Evolutionary conservation across 2,797 vertebrate species (phyloP), one percentile per base, ranked within the genome.

Genomic region (Lagodon rhomboides): DNA sequence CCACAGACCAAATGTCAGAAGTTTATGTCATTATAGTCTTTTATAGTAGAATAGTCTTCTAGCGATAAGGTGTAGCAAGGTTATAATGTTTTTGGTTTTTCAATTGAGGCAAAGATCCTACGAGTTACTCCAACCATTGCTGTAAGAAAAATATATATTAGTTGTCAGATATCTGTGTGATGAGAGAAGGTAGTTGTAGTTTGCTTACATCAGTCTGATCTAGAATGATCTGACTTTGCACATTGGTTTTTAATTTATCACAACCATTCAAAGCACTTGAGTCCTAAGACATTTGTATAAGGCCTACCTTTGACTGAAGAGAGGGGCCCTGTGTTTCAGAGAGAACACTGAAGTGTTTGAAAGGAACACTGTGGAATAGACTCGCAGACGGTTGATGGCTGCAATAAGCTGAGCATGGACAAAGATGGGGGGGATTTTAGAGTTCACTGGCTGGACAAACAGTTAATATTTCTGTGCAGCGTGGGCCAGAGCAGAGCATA

Each of bases 401-500:
- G 51, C 27, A 44, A 18, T 56, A 34, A 73, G 22, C 70, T 25
- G 47, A 76, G 60, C 15, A 47, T 25, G 61, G 41, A 66, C 56
- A 70, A 74, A 79, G 73, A 62, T 34, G 9, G 60, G 46, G 44
- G 41, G 46, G n/a, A 79, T 77, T 71, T 73, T 54, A 59, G 58
- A 85, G 63, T 78, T 79, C 53, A 79, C 73, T 66, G 51, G 73
- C 79, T 85, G 71, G 80, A 84, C 78, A 68, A 76, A 81, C 61
- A 54, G 76, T 76, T 78, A 73, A 80, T 82, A 69, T 68, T 44
- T 77, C 61, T 72, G 59, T 30, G 65, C 72, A 54, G 75, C 11
- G 50, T 44, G 67, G 68, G 68, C 73, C 62, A 78, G 60, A 63
- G 63, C 46, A 13, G 41, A 88, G 59, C 68, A 77, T n/a, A 44